Percentiles rank a stretch among this genome's conserved stretches.
Conservation (phyloP, 2,113 vertebrate species). For the Anas platyrhynchos region DNA sequence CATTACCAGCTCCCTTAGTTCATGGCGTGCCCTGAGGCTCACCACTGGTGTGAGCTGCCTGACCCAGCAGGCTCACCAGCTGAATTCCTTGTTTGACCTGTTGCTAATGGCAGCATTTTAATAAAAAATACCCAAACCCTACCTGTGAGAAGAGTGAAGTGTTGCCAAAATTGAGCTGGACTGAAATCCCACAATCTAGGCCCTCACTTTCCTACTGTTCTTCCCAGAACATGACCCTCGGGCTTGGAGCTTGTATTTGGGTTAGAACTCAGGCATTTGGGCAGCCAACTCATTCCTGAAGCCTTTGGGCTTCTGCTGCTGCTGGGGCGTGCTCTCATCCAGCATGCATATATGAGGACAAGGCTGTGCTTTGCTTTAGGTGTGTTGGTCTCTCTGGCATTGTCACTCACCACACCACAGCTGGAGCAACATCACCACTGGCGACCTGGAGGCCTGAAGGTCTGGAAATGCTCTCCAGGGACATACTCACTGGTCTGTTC, state of each 20-base stretch:
- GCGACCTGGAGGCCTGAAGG: neutral
- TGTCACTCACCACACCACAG: fast-evolving
- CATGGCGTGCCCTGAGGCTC: neutral
- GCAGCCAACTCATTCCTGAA: neutral
- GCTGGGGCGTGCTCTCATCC: neutral
- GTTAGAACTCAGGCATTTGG: neutral
- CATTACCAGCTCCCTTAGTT: neutral
- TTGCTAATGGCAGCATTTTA: neutral
- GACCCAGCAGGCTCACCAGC: neutral
- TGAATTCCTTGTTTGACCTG: neutral
- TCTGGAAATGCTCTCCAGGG: neutral
- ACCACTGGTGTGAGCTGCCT: neutral
- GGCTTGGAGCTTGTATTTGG: neutral
- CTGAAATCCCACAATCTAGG: neutral
- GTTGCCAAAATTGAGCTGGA: neutral
- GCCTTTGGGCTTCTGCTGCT: neutral
- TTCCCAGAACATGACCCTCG: neutral
- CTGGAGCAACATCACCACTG: too few species aligned
- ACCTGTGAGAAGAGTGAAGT: neutral
- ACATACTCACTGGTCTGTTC: neutral
- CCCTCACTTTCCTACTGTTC: neutral
- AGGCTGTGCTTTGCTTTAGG: neutral
- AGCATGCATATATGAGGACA: neutral
- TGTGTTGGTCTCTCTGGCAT: neutral
- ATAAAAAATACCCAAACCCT: fast-evolving